Evolutionary conservation across 1,140 invertebrate species (phyloP).

Genomic region (Ooceraea biroi): DNA sequence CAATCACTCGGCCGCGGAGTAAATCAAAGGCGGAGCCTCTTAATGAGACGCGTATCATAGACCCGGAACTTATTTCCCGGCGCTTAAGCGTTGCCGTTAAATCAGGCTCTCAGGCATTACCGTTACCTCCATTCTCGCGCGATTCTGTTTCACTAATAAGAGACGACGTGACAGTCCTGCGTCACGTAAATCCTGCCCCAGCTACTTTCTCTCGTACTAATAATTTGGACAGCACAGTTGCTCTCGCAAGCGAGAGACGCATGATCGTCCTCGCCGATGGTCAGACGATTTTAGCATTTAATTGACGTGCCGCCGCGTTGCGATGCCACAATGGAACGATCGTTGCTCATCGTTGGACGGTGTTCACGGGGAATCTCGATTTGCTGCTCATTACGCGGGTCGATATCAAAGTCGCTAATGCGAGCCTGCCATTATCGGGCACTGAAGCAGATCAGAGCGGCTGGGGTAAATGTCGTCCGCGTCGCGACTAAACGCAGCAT

Average conservation of each 20-base stretch:
- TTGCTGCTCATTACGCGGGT: neutral
- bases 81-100: constrained; percentile 21
- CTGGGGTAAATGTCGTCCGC: constrained; percentile 57
- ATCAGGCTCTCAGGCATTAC: constrained; percentile 21
- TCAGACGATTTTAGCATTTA: neutral
- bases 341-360: no score
- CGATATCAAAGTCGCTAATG: neutral
- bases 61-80: constrained; percentile 25
- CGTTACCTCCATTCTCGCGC: neutral
- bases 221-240: neutral
- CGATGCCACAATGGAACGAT: no score
- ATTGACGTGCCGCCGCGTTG: neutral
- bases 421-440: constrained; percentile 43
- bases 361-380: neutral
- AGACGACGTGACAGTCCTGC: neutral
- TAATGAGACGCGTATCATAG: constrained; percentile 62
- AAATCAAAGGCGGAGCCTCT: constrained; percentile 55
- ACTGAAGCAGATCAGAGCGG: constrained; percentile 38
- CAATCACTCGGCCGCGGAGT: constrained; percentile 64
- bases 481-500: constrained; percentile 66
- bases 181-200: constrained; percentile 1
- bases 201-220: no score
- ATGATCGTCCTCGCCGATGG: neutral
- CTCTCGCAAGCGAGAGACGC: neutral
- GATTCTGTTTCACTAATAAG: neutral